phyloP scores from a whole-genome alignment of 2,797 vertebrate genomes.

The Sarcoramphus papa region DNA sequence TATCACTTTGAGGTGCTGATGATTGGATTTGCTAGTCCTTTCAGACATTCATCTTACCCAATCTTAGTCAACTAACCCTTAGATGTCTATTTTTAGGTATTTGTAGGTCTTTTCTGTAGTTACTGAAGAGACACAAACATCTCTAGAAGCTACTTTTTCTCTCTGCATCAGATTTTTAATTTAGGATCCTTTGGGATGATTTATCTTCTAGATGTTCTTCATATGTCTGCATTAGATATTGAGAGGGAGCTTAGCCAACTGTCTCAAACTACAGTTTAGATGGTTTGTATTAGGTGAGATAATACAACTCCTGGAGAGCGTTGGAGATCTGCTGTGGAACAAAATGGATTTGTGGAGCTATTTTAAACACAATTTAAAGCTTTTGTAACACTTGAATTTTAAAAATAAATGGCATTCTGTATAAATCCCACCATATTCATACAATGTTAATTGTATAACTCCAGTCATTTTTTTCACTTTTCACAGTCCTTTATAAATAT shows the following conservation, averaged over 20 bases:
- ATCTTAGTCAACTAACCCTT: neutral
- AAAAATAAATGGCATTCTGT: neutral
- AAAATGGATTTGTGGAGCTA: neutral
- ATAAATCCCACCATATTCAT: neutral
- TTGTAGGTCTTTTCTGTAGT: neutral
- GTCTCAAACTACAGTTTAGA: neutral
- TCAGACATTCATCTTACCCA: neutral
- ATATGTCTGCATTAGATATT: neutral
- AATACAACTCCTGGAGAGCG: neutral
- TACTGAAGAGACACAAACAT: neutral
- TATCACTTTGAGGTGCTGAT: neutral
- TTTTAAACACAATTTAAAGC: neutral
- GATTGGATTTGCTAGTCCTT: neutral
- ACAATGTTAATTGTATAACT: neutral
- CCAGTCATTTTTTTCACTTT: accelerated
- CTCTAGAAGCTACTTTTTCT: neutral
- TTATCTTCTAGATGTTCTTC: neutral
- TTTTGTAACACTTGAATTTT: neutral
- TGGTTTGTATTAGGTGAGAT: neutral
- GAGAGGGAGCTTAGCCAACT: neutral
- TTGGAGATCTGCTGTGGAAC: neutral
- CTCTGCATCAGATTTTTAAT: neutral
- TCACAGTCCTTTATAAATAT: neutral
- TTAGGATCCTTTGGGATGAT: neutral
- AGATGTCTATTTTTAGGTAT: neutral